Base-by-base conservation (phyloP, 1,140 invertebrate species). In the Zaprionus inermis region DNA sequence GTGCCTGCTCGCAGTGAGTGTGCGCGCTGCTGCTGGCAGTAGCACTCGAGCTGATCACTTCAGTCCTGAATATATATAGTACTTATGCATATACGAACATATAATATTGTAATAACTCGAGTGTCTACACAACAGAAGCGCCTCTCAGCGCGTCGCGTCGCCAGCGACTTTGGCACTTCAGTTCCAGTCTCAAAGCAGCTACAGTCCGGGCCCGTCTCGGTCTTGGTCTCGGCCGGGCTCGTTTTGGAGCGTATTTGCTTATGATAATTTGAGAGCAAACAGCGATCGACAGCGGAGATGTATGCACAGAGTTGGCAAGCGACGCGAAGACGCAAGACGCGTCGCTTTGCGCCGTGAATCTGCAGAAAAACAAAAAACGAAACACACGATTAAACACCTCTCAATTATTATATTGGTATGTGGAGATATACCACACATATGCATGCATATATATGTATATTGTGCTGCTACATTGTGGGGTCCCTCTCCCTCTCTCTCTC, bases 351-450 rank as follows among this genome's bases (percentile, higher is more conserved):
- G 71, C 72, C 84, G 84, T 89, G 84, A 88, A 83, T 89, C 80
- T 84, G 83, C 84, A 88, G 80, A 89, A 88, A 88, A 70, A 73
- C 71, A 79, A 78, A 88, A 74, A 63, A 76, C 49, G 81, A 78
- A 91, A 91, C 90, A 91, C 84, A 81, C 89, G 89, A 91, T 91
- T 91, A 89, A 91, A 91, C 89, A 91, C 89, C 89, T 91, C 89
- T 91, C 81, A 91, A 91, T 91, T 91, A 91, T 85, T 68, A 60
- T 51, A 44, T 49, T 34, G 20, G 54, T 20, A 55, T 44, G 38
- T 44, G n/a, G 7, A 16, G 38, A 7, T 12, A 65, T 44, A 65
- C 18, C 10, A 6, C 30, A 5, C 11, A 9, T 30, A 46, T 66
- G 28, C n/a, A 52, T 54, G 20, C 38, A 28, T 1, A 63, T 2